These are phyloP conservation scores for Galemys pyrenaicus DNA, from an alignment of 2,113 vertebrate species.

Conservation along the genomic window DNA sequence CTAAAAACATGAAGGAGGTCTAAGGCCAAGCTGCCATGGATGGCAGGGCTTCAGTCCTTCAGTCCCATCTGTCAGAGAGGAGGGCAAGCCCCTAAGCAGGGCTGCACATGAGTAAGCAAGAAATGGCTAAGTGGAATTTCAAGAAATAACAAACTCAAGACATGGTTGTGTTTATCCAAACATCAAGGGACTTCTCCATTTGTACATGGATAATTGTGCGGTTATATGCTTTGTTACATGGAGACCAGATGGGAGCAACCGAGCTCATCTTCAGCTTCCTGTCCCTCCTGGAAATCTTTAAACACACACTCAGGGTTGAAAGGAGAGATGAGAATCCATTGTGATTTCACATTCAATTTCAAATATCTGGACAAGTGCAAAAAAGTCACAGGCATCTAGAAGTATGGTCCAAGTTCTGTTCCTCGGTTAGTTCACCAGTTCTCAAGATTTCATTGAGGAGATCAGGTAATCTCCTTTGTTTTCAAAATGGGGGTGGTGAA, in stretches of 20 bases:
- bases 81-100: constrained; percentile 59
- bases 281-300: background rate
- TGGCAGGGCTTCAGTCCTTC: constrained; percentile 64
- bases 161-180: constrained; percentile 31
- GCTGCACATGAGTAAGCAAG: constrained; percentile 49
- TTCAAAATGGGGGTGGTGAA: background rate
- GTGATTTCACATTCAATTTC: constrained; percentile 24
- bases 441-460: background rate
- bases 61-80: constrained; percentile 79
- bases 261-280: background rate
- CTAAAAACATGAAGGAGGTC: constrained; percentile 56
- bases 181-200: constrained; percentile 34
- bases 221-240: constrained; percentile 24
- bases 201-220: constrained; percentile 8
- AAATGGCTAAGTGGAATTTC: constrained; percentile 53
- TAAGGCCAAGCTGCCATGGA: constrained; percentile 59
- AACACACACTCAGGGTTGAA: background rate
- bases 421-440: background rate
- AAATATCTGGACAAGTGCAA: background rate
- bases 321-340: background rate
- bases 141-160: constrained; percentile 55
- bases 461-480: background rate
- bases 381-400: background rate
- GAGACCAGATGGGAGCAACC: constrained; percentile 4
- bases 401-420: background rate